Evolutionary conservation across 2,888 invertebrate species (phyloP), one percentile per base, ranked within the genome.

Genomic region (Boloria selene): DNA sequence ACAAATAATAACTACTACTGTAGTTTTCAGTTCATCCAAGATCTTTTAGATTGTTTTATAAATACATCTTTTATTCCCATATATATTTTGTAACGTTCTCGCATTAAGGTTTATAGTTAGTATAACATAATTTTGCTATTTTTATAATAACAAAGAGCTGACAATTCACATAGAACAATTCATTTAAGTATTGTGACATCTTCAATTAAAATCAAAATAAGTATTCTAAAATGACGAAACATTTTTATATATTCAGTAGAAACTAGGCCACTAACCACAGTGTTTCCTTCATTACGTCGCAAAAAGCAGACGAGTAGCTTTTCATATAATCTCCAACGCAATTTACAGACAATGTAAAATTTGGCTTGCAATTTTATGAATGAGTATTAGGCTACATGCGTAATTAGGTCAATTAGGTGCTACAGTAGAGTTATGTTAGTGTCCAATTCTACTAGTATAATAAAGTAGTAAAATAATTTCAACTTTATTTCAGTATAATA

Each of bases 391-490:
- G 59, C 60, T 56, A 55, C 50, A 50, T 51, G 50, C 47, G 60
- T 58, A 66, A 61, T 61, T 64, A 61, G 66, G 53, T 51, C 69
- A 69, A 66, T 66, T 61, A 61, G 63, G 56, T 63, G 54, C 49
- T 47, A 63, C 61, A 55, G n/a, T 61, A 45, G 51, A 53, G 56
- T 56, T 63, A 26, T 67, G 63, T 63, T 63, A 55, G 53, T 22
- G 63, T 42, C 38, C 49, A 60, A 50, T 53, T 59, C 51, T 55
- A 50, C 63, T 58, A 60, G 53, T 38, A 10, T 31, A 38, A 38
- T 38, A 38, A 0, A 38, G 10, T 38, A 38, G 31, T 4, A 1
- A 38, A 38, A 38, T 7, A 38, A 10, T 38, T 38, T 38, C 7
- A 38, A 1, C 2, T 38, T 38, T 38, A 10, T 38, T 38, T 10